These are phyloP conservation scores for Kryptolebias ocellatus DNA, from an alignment of 2,797 vertebrate genomes.

Conservation along the genomic window DNA sequence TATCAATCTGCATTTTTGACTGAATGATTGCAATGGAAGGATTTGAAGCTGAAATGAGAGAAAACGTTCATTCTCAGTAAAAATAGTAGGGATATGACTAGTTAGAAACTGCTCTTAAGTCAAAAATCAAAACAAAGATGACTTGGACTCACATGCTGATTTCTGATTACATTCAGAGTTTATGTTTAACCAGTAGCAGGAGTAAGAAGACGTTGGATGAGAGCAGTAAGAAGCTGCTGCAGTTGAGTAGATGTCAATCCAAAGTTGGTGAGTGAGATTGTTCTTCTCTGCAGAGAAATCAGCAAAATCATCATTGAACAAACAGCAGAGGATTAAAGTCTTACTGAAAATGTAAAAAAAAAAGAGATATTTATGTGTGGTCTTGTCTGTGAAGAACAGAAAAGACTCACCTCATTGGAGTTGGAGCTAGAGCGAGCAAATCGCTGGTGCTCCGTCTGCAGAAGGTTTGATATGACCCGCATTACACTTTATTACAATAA, in stretches of 20 bases:
- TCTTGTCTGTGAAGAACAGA: background rate
- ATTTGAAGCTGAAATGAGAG: constrained; percentile 1
- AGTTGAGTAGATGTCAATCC: no score
- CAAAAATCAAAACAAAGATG: background rate
- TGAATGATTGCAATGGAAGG: background rate
- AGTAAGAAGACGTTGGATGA: no score
- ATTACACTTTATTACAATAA: background rate
- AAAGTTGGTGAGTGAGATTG: no score
- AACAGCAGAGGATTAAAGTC: background rate
- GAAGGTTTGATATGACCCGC: background rate
- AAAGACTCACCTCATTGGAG: constrained; percentile 5
- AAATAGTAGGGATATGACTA: no score
- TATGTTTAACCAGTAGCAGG: background rate
- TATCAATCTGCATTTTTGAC: background rate
- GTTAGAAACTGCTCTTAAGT: no score
- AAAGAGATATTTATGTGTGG: background rate
- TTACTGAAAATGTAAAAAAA: no score
- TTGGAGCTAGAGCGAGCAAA: background rate
- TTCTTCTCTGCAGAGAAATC: background rate
- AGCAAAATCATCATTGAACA: background rate
- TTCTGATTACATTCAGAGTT: background rate
- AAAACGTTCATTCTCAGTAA: background rate
- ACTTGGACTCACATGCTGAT: background rate
- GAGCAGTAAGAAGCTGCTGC: no score
- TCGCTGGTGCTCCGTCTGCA: constrained; percentile 2